phyloP scores from a whole-genome alignment of 1,140 invertebrate species.

The Cyclina sinensis region DNA sequence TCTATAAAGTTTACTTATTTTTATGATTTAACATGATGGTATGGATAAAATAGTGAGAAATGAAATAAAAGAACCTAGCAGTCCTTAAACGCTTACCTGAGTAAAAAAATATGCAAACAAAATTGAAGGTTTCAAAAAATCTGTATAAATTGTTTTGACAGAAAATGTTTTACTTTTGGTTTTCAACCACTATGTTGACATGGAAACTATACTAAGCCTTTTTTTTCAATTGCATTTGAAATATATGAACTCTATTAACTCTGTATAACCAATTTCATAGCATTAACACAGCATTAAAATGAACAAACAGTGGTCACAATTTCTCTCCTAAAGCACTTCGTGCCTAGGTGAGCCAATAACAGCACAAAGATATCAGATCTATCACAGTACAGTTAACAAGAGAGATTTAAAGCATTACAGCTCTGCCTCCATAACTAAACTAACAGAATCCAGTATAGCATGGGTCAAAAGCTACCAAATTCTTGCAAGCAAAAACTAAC shows the following conservation, averaged over 20 bases:
- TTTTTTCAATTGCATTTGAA: too few species aligned
- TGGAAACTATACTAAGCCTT: too few species aligned
- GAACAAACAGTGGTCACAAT: too few species aligned
- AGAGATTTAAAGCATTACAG: slow-evolving; percentile 28
- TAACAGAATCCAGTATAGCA: slow-evolving; percentile 1
- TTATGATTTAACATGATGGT: not conserved
- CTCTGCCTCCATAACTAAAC: slow-evolving; percentile 17
- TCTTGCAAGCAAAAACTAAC: not conserved
- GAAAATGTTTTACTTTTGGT: too few species aligned
- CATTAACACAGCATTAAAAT: too few species aligned
- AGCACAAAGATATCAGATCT: slow-evolving; percentile 18
- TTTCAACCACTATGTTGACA: too few species aligned
- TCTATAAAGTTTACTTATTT: not conserved
- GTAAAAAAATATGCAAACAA: too few species aligned
- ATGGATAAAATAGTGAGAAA: not conserved
- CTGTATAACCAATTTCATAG: too few species aligned
- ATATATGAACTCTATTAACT: too few species aligned
- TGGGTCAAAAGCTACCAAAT: not conserved
- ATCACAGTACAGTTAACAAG: slow-evolving; percentile 21
- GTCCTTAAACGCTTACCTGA: not conserved
- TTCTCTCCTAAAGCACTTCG: too few species aligned
- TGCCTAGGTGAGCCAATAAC: not conserved
- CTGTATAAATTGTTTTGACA: too few species aligned
- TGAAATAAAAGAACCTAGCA: not conserved
- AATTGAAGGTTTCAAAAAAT: too few species aligned